Percentiles rank a stretch among this genome's conserved stretches.
phyloP scores from a whole-genome alignment of 2,888 invertebrate species.

The Cryptus armator region DNA sequence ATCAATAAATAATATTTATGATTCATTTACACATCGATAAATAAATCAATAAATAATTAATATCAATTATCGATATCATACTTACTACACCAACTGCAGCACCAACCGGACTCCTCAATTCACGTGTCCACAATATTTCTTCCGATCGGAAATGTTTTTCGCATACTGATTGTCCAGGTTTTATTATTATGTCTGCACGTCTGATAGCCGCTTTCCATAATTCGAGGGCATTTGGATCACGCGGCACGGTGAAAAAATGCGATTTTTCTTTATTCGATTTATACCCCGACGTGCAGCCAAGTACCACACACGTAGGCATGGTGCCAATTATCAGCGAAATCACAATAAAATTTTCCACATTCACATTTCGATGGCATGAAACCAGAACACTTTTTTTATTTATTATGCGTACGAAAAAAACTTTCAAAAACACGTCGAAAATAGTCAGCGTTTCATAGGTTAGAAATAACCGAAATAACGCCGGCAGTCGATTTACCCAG shows the following conservation, averaged over 20 bases:
- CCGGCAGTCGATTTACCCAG: neutral
- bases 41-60: constrained; percentile 10
- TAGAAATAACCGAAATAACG: neutral
- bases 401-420: neutral
- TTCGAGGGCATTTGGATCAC: constrained; percentile 5
- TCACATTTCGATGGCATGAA: neutral
- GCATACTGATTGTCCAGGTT: constrained; percentile 24
- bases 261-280: constrained; percentile 43
- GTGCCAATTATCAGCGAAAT: too few relatives aligned
- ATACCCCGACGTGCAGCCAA: constrained; percentile 52
- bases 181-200: constrained; percentile 3
- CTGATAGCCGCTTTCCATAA: constrained; percentile 39
- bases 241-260: constrained; percentile 55
- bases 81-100: constrained; percentile 48
- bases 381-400: neutral
- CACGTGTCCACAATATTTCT: constrained; percentile 43
- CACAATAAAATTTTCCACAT: neutral
- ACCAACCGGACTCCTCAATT: constrained; percentile 18
- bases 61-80: neutral
- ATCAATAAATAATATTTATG: neutral
- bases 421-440: neutral
- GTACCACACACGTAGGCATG: constrained; percentile 42
- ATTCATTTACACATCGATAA: neutral
- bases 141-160: constrained; percentile 55
- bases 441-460: neutral